These are phyloP conservation scores for Pseudomyrmex sp. DNA, from an alignment of 1,140 invertebrate genomes.

Conservation along the genomic window DNA sequence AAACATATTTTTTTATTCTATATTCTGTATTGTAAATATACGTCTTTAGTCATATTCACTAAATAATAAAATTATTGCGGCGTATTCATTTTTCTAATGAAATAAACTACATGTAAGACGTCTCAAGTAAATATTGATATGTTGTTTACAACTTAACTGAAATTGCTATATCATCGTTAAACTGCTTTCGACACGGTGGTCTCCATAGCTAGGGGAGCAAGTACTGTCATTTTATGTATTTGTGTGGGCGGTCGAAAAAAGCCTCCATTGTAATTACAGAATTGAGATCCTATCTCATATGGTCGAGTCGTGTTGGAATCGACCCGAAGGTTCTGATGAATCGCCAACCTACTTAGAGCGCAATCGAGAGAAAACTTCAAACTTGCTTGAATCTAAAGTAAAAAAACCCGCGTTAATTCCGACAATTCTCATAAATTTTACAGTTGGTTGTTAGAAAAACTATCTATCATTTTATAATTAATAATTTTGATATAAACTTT, in stretches of 20 bases:
- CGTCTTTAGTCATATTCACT: too few species aligned
- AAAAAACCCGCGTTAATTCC: not conserved
- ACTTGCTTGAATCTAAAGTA: not conserved
- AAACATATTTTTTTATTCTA: too few species aligned
- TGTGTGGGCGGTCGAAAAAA: constrained; percentile 15
- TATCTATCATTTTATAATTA: not conserved
- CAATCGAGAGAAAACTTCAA: constrained; percentile 6
- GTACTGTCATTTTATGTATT: constrained; percentile 15
- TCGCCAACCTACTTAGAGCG: constrained; percentile 43
- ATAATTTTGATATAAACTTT: constrained; percentile 9
- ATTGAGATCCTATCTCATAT: constrained; percentile 72
- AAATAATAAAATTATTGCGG: constrained; percentile 8
- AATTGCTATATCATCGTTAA: constrained; percentile 19
- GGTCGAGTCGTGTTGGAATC: constrained; percentile 63
- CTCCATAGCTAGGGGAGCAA: not conserved
- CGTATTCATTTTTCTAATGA: not conserved
- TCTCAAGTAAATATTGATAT: constrained; percentile 7
- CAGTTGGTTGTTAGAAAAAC: too few species aligned
- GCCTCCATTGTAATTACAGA: constrained; percentile 67
- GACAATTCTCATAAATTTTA: not conserved
- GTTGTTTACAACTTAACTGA: constrained; percentile 25
- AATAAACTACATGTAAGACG: constrained; percentile 8
- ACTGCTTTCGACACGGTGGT: not conserved
- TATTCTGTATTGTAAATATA: too few species aligned
- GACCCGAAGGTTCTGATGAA: constrained; percentile 56